phyloP scores from a whole-genome alignment of 2,113 vertebrate genomes.

The Oceanodroma tethys region DNA sequence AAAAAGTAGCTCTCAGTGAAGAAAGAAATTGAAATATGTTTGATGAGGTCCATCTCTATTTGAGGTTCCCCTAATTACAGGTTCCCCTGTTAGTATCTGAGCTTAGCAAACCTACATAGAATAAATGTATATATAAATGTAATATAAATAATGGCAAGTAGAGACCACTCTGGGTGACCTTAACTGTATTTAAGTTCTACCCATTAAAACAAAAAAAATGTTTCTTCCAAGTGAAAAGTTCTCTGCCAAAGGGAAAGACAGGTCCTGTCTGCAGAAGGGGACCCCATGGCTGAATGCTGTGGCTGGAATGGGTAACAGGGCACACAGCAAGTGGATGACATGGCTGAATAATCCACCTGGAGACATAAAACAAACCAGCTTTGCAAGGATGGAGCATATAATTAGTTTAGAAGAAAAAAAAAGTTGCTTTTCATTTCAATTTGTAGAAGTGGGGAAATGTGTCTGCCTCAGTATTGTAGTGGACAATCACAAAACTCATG shows the following conservation, averaged over 20 bases:
- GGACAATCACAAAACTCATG: background rate
- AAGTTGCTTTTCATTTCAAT: background rate
- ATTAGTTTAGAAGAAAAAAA: background rate
- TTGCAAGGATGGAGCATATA: background rate
- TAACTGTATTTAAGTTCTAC: background rate
- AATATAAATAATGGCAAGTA: background rate
- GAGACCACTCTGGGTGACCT: background rate
- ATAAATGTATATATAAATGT: too few relatives aligned
- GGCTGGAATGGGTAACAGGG: background rate
- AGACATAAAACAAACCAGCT: background rate
- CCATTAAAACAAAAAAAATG: background rate
- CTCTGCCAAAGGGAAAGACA: background rate
- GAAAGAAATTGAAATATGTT: background rate
- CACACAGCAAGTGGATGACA: background rate
- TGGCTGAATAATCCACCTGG: background rate
- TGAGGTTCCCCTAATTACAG: too few relatives aligned
- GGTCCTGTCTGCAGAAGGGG: background rate
- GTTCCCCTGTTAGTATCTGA: background rate
- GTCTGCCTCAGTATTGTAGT: background rate
- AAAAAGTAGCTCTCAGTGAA: background rate
- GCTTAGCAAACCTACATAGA: background rate
- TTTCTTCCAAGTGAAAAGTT: background rate
- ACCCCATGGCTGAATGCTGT: background rate
- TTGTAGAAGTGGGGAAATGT: background rate
- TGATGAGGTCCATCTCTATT: background rate